Percentiles rank a stretch among this genome's conserved stretches.
phyloP scores from a whole-genome alignment of 2,888 invertebrate species.

The Chloromyia formosa region DNA sequence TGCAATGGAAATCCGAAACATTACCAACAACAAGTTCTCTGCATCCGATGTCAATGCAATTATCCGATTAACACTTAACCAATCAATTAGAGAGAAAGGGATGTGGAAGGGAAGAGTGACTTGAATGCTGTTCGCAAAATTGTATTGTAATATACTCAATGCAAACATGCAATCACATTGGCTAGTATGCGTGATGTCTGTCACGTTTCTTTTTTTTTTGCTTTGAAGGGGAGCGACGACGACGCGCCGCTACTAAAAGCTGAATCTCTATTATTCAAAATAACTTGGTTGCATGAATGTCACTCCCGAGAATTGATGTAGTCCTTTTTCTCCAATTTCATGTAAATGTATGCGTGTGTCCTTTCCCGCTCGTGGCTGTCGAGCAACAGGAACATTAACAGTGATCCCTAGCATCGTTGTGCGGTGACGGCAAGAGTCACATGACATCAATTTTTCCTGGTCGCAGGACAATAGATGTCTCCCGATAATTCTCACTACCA shows the following conservation, averaged over 20 bases:
- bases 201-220: conserved; percentile 4
- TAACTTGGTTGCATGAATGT: conserved; percentile 4
- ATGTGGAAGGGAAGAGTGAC: neutral
- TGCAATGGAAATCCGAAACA: too few species aligned
- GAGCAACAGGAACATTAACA: conserved; percentile 14
- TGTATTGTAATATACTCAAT: too few species aligned
- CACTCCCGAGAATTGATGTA: neutral
- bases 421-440: neutral
- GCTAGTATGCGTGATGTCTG: neutral
- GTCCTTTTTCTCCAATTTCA: neutral
- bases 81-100: neutral
- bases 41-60: neutral
- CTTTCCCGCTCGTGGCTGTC: neutral
- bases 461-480: neutral
- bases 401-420: neutral
- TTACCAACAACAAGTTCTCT: too few species aligned
- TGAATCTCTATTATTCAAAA: conserved; percentile 16
- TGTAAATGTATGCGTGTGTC: neutral
- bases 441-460: conserved; percentile 8
- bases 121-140: neutral
- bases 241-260: neutral
- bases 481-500: neutral
- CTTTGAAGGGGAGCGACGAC: neutral
- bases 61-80: neutral
- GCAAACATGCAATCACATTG: too few species aligned